Conservation (phyloP, 2,113 vertebrate species). For the Copsychus sechellarum region DNA sequence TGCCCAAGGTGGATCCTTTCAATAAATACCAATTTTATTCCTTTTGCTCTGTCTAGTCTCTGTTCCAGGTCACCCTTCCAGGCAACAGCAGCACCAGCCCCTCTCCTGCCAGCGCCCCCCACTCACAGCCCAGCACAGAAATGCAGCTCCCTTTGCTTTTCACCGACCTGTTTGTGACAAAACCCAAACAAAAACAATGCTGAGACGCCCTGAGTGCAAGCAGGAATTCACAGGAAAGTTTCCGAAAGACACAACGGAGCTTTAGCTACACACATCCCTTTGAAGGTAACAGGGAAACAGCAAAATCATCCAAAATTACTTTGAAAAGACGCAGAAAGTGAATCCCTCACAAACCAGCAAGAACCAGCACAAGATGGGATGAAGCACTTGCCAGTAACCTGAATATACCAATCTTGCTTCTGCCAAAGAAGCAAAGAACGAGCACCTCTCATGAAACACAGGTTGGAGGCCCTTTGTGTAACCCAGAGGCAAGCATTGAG, state of each 20-base stretch:
- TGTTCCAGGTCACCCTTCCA: too few species aligned
- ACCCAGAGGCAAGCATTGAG: accelerated
- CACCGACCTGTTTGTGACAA: accelerated
- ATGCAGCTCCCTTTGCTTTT: accelerated
- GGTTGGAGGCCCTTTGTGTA: background rate
- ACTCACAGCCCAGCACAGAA: accelerated
- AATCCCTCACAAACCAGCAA: background rate
- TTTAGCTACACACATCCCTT: background rate
- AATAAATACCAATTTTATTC: too few species aligned
- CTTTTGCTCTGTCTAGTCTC: too few species aligned
- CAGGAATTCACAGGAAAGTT: background rate
- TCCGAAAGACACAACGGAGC: background rate
- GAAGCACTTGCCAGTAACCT: background rate
- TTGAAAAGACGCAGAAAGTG: background rate
- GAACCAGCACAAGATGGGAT: accelerated
- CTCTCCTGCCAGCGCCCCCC: too few species aligned
- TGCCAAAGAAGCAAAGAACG: background rate
- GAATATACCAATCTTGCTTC: background rate
- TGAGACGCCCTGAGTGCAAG: background rate
- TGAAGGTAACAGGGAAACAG: accelerated
- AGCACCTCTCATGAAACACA: background rate
- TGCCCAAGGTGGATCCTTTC: too few species aligned
- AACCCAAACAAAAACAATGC: too few species aligned
- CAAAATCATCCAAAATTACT: background rate
- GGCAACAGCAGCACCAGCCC: background rate